Base-by-base conservation (phyloP, 2,113 vertebrate species). In the Pica pica region DNA sequence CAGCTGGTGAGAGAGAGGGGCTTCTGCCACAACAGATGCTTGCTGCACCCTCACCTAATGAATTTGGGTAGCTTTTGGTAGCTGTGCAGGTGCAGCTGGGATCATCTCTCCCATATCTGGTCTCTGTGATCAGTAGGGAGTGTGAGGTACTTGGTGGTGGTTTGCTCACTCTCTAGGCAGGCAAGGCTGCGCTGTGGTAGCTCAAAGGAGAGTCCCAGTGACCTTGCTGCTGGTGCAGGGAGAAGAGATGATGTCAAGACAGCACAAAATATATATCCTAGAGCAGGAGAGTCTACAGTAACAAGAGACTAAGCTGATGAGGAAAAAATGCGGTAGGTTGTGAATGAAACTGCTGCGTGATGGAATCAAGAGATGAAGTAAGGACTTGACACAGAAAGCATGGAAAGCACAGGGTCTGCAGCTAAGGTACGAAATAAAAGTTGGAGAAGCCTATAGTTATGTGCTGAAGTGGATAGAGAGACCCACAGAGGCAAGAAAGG, bases 151-250 rank as follows among this genome's bases (percentile, higher is more conserved):
- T 0, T 49, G 46, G 5, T 21, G 30, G 6, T 39, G 56, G 52
- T 39, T 81, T 46, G 6, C n/a, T 81, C 1, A 0, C 27, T 82
- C 41, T 71, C 44, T 23, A 49, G 59, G 60, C 56, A 82, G 60
- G 27, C 0, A 0, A 27, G 78, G 50, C 71, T 76, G 55, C 0
- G 0, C 26, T 60, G 69, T 35, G 47, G 60, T 63, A 69, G 67
- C 53, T 53, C 47, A 27, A 18, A 83, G 49, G 53, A 27, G 10
- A 86, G 53, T 52, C 28, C 19, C 30, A 44, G 19, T 13, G 19
- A 39, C 30, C 44, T 80, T 49, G 22, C 73, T 70, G 64, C 61
- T 80, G 76, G 27, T 64, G 44, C 23, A 86, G 83, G 37, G 50
- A 50, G 35, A 63, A 47, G 44, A 79, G 50, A 41, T n/a, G 44